Conservation (phyloP, 2,888 invertebrate species). For the Pollenia labialis region DNA sequence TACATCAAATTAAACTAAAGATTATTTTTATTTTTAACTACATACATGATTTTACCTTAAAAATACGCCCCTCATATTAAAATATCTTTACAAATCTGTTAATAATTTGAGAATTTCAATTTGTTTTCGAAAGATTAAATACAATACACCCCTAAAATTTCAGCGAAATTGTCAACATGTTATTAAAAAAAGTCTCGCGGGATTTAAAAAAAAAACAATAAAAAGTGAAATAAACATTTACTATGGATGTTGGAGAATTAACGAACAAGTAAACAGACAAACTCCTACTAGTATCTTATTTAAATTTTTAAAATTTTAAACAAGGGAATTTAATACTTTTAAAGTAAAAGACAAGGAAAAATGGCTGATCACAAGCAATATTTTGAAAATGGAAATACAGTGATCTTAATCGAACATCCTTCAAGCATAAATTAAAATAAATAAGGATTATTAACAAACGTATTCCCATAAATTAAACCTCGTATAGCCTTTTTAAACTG, state of each 20-base stretch:
- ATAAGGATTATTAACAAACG: too few species aligned
- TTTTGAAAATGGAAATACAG: too few species aligned
- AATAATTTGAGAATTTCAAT: background rate
- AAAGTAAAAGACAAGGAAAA: background rate
- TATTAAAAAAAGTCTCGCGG: conserved; percentile 3
- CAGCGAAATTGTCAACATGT: conserved; percentile 37
- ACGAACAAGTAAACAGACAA: background rate
- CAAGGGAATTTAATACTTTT: background rate
- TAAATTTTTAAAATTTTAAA: background rate
- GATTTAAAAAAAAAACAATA: conserved; percentile 24
- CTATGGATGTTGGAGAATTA: background rate
- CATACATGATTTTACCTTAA: background rate
- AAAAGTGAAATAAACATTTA: conserved; percentile 3
- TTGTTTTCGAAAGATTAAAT: background rate
- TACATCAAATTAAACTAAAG: background rate
- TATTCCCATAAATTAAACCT: too few species aligned
- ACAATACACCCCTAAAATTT: conserved; percentile 48
- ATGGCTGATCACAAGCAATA: background rate
- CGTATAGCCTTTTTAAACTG: too few species aligned
- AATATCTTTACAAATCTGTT: background rate
- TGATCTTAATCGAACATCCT: too few species aligned
- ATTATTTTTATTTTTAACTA: background rate
- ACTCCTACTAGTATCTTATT: background rate
- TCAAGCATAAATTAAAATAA: too few species aligned
- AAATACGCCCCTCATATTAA: conserved; percentile 37